Base-by-base conservation (phyloP, 1,140 invertebrate species). In the Achroia grisella region DNA sequence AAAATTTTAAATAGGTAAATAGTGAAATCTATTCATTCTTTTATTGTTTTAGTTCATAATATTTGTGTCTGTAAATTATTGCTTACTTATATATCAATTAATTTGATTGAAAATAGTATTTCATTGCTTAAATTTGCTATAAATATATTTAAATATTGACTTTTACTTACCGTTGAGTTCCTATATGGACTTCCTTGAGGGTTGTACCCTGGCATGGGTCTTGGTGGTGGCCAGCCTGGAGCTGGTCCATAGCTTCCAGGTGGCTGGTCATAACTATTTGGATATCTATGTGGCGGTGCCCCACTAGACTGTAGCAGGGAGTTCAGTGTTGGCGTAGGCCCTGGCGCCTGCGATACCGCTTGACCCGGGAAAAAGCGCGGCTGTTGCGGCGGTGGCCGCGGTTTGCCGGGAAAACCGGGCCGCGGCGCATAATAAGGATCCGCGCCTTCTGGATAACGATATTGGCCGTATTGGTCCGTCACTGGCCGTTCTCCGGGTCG, bases 261-360 rank as follows among this genome's bases (percentile, higher is more conserved):
- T 12, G 77, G 79, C 56, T 83, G 82, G 8, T 86, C 81, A 63
- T 84, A 84, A 56, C 75, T 79, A 50, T 83, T 84, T 57, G 71
- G 88, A 62, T 77, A 85, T 56, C 74, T 86, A 59, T 85, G 89
- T 48, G 89, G 88, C 52, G 88, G 88, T 71, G 92, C 90, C 51
- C 93, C 94, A 62, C 93, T 94, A 27, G 93, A 92, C 81, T 95
- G 94, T 29, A 97, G 88, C 60, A 97, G 86, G 64, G 96, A 95
- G 83, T 97, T 97, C 44, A 97, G 87, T 17, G 95, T 97, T 35
- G 96, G 95, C 33, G 95, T 97, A 10, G 95, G 95, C 36, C 95
- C 94, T 48, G 93, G 91, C 41, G 93, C 92, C 73, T 94, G 94
- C 13, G 90, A 89, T 57, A 91, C 89, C 48, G 87, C 88, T 65